Evolutionary conservation across 1,140 invertebrate species (phyloP).

Genomic region (Hylaeus anthracinus): DNA sequence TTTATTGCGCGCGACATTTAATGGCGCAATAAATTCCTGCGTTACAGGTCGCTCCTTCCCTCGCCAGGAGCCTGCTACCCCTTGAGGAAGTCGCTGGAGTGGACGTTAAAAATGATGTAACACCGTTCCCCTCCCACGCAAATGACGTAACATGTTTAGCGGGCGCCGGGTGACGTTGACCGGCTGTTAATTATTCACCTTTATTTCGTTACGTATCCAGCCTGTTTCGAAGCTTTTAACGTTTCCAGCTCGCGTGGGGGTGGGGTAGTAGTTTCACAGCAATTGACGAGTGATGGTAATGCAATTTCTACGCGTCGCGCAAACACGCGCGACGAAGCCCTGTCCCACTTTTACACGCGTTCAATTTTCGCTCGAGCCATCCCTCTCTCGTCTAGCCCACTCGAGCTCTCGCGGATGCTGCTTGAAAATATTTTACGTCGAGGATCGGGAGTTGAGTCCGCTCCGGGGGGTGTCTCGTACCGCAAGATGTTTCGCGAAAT

Average conservation of each 20-base stretch:
- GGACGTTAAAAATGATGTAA: conserved; percentile 30
- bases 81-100: not conserved
- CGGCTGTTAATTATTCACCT: conserved; percentile 39
- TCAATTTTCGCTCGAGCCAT: conserved; percentile 14
- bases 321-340: conserved; percentile 8
- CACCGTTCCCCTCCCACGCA: not conserved
- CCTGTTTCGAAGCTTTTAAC: conserved; percentile 22
- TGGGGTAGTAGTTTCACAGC: not conserved
- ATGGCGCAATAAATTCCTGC: conserved; percentile 46
- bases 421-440: conserved; percentile 20
- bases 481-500: not conserved
- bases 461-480: not conserved
- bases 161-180: not conserved
- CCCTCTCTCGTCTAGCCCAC: too few species aligned
- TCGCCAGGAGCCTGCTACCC: too few species aligned
- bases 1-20: conserved; percentile 37
- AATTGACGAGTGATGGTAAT: conserved; percentile 38
- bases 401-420: not conserved
- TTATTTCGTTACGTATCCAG: conserved; percentile 31
- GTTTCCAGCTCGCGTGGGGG: not conserved
- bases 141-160: conserved; percentile 36
- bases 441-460: not conserved
- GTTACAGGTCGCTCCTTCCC: conserved; percentile 32
- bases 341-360: conserved; percentile 9
- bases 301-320: conserved; percentile 21